Evolutionary conservation across 2,113 vertebrate species (phyloP).

Genomic region (Nyctibius bracteatus): DNA sequence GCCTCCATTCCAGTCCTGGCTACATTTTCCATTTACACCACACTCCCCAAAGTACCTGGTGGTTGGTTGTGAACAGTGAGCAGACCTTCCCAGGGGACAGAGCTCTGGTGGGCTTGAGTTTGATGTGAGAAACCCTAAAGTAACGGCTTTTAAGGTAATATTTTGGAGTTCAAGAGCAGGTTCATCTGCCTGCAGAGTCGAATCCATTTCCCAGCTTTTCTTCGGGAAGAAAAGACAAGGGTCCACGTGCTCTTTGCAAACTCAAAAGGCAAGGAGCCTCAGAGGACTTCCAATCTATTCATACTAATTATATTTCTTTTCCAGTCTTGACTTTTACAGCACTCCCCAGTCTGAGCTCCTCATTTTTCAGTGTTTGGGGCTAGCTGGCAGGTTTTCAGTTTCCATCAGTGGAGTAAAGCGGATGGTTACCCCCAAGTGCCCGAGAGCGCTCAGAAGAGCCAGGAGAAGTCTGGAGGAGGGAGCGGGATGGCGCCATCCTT

Average conservation of each 20-base stretch:
- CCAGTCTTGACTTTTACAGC: not conserved
- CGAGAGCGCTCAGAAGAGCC: not conserved
- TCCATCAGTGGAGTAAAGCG: not conserved
- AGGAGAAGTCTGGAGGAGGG: not conserved
- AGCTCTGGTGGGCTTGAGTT: not conserved
- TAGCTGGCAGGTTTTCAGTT: conserved; percentile 34
- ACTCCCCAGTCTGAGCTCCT: not conserved
- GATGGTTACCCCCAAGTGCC: not conserved
- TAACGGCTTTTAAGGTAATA: not conserved
- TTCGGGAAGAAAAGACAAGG: not conserved
- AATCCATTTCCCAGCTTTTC: not conserved
- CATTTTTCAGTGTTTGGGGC: conserved; percentile 36
- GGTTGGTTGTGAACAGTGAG: not conserved
- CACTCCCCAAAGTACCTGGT: not conserved
- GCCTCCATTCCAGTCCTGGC: not conserved
- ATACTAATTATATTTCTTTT: not conserved
- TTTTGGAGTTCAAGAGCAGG: not conserved
- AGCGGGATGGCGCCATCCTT: accelerated
- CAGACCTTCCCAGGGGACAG: not conserved
- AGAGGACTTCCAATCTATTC: not conserved
- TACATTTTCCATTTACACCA: not conserved
- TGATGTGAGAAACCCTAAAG: not conserved
- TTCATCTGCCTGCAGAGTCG: not conserved
- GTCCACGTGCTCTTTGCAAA: not conserved
- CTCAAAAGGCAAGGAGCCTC: not conserved